Conservation (phyloP, 2,888 invertebrate species). For the Drosophila incognita region DNA sequence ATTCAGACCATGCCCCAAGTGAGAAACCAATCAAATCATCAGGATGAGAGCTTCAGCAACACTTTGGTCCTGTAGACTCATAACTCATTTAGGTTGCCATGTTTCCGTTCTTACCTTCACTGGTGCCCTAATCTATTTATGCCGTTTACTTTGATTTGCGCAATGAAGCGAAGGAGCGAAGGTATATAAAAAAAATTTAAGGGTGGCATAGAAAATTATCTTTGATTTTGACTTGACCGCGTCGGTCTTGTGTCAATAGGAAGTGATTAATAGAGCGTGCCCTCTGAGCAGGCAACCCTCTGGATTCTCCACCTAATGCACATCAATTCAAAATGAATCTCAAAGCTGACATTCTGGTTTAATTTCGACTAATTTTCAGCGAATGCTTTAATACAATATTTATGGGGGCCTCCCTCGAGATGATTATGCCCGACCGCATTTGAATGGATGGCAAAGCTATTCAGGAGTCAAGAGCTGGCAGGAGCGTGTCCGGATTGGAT, state of each 20-base stretch:
- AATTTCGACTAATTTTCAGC: constrained; percentile 76
- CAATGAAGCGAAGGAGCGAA: constrained; percentile 13
- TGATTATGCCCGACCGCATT: constrained; percentile 65
- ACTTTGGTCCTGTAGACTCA: constrained; percentile 21
- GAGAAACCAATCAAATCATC: constrained; percentile 39
- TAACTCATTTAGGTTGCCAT: constrained; percentile 69
- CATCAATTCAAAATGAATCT: constrained; percentile 50
- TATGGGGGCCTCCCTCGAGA: constrained; percentile 44
- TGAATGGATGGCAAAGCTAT: constrained; percentile 49
- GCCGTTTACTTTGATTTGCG: constrained; percentile 71
- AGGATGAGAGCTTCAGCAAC: constrained; percentile 28
- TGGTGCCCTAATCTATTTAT: constrained; percentile 63
- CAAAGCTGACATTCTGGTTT: constrained; percentile 54
- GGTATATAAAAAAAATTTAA: neutral
- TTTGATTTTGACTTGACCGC: constrained; percentile 69
- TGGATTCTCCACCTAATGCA: constrained; percentile 3
- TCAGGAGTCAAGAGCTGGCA: constrained; percentile 60
- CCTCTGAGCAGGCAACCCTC: constrained; percentile 7
- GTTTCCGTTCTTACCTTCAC: constrained; percentile 54
- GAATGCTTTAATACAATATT: constrained; percentile 75
- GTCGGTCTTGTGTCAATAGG: constrained; percentile 68
- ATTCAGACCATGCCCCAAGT: constrained; percentile 15
- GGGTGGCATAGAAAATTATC: constrained; percentile 68
- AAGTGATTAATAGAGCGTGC: constrained; percentile 72
- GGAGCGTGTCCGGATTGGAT: constrained; percentile 34